Evolutionary conservation across 2,113 vertebrate species (phyloP).

Genomic region (Columba janthina): DNA sequence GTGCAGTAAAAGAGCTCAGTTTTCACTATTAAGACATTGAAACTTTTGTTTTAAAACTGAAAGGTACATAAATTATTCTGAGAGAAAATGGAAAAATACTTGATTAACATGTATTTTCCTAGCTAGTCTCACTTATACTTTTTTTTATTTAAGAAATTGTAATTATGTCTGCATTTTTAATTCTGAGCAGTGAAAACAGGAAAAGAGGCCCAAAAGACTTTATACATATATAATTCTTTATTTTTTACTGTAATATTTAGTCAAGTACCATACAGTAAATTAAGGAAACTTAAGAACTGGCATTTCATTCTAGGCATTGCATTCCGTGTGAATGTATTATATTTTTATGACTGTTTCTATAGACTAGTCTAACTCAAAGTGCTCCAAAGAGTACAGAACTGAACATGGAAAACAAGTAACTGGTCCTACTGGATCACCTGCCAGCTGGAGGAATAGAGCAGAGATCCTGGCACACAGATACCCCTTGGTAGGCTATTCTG

Average conservation of each 20-base stretch:
- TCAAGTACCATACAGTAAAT: slow-evolving; percentile 53
- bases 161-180: slow-evolving; percentile 27
- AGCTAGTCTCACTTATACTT: not conserved
- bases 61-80: not conserved
- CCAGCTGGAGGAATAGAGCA: not conserved
- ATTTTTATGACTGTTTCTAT: not conserved
- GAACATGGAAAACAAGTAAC: not conserved
- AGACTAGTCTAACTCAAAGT: not conserved
- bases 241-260: slow-evolving; percentile 51
- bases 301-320: slow-evolving; percentile 47
- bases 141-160: not conserved
- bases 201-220: slow-evolving; percentile 35
- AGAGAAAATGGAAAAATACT: not conserved
- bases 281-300: slow-evolving; percentile 48
- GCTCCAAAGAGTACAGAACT: not conserved
- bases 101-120: not conserved
- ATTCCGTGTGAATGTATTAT: slow-evolving; percentile 11
- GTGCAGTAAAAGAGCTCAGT: not conserved
- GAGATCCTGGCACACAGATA: not conserved
- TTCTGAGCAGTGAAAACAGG: not conserved
- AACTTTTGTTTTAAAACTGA: not conserved
- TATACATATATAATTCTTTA: not conserved
- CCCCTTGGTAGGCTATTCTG: not conserved
- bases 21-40: not conserved
- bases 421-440: not conserved